Evolutionary conservation across 92 coral and sea anemone genomes (phyloP), one percentile per base, ranked within the genome.

Genomic region (Isaurus tuberculatus): DNA sequence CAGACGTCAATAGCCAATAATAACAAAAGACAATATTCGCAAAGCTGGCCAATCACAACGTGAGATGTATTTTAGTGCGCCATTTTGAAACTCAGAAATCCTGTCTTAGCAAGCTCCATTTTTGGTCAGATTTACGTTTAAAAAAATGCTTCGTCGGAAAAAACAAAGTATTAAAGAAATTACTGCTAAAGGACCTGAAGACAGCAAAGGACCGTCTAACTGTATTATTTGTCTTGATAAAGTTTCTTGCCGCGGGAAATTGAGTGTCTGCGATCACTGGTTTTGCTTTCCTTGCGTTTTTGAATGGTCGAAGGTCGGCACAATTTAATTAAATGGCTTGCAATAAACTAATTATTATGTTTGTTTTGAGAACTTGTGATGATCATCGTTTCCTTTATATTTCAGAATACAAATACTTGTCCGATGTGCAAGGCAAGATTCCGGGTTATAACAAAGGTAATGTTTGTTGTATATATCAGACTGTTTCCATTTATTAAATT

Each of bases 401-500:
- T 43, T 26, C 88, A 97, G 99, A 97, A 94, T 72, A 97, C 99
- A 73, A 97, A 97, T 87, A 97, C 95, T 36, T 97, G 99, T 37
- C 99, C 99, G 14, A 89, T 97, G 69, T 97, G 99, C 91, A 97
- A 97, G 77, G 89, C 90, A 44, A 92, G 94, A 87, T 96, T 96
- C 85, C 96, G 99, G 55, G 92, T 96, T 85, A 92, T 96, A 79
- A 86, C 99, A 40, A 96, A 96, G 99, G 99, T 92, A 92, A 75
- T 79, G 32, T 6, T 15, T 5, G 4, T 14, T 14, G 16, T 51
- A 55, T 26, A 19, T n/a, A 22, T 55, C 9, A 22, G n/a, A n/a
- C n/a, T n/a, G n/a, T n/a, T n/a, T n/a, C n/a, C n/a, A n/a, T n/a
- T n/a, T 17, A 15, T 51, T 51, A 48, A 48, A 48, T 51, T 0